These are phyloP conservation scores for Nothocercus julius DNA, from an alignment of 2,113 vertebrate species.

Conservation along the genomic window DNA sequence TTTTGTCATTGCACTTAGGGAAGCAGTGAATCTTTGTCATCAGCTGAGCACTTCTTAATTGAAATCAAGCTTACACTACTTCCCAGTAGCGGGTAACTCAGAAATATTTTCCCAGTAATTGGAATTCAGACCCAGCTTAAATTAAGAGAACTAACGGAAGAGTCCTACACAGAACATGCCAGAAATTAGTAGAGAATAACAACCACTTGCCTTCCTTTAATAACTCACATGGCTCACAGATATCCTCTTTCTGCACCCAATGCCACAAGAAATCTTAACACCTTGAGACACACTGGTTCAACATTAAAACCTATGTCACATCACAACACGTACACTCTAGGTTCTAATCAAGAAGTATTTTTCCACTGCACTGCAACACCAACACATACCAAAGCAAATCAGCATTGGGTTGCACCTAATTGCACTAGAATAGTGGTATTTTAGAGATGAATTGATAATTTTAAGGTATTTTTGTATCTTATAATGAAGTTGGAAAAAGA, in stretches of 20 bases:
- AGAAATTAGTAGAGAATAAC: not conserved
- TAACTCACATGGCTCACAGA: not conserved
- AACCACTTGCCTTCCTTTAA: not conserved
- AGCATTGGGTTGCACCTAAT: not conserved
- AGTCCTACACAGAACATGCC: not conserved
- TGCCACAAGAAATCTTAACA: not conserved
- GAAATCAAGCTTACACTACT: not conserved
- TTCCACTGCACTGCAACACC: not conserved
- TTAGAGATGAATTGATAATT: not conserved
- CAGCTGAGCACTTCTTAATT: not conserved
- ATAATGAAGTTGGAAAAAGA: not conserved
- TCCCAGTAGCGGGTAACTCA: not conserved
- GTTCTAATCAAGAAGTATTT: not conserved
- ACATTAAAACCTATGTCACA: not conserved
- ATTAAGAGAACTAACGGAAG: not conserved
- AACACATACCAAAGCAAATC: not conserved
- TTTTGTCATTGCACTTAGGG: not conserved
- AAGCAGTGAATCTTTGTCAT: not conserved
- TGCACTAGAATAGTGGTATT: accelerated
- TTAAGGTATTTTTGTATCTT: not conserved
- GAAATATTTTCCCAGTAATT: not conserved
- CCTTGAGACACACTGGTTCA: not conserved
- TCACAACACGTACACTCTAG: not conserved
- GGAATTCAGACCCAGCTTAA: not conserved
- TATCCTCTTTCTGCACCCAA: not conserved